Evolutionary conservation across 1,140 invertebrate genomes (phyloP).

Genomic region (Carposina sasakii): DNA sequence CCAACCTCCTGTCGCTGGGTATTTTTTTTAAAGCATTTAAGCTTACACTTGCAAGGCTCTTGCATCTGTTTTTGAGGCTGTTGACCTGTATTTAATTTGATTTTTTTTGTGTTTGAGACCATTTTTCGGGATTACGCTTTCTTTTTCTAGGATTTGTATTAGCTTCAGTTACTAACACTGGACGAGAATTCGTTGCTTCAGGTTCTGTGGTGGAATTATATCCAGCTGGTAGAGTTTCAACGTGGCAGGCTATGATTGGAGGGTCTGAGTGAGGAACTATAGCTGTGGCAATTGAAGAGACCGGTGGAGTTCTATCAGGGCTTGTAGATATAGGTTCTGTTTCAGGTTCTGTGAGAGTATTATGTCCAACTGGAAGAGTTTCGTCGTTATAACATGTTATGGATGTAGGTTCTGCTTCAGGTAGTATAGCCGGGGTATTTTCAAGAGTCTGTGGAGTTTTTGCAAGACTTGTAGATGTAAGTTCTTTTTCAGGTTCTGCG

Average conservation of each 20-base stretch:
- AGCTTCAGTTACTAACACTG: neutral
- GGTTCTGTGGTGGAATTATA: neutral
- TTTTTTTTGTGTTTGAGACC: neutral
- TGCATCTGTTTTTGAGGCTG: neutral
- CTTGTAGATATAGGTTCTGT: neutral
- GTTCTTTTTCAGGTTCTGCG: neutral
- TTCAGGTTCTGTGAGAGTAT: neutral
- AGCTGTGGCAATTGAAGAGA: neutral
- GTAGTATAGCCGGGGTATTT: neutral
- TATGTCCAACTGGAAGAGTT: neutral
- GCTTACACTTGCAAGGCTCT: neutral
- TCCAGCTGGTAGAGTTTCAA: neutral
- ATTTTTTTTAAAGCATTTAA: constrained; percentile 10
- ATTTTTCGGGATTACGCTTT: neutral
- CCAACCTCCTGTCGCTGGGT: neutral
- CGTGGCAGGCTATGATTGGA: neutral
- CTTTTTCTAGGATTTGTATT: neutral
- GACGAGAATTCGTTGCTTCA: neutral
- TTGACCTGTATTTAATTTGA: neutral
- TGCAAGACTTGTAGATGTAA: neutral
- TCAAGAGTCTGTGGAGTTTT: neutral
- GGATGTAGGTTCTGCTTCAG: neutral
- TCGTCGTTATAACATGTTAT: neutral
- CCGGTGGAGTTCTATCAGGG: neutral
- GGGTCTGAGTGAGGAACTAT: neutral